Base-by-base conservation (phyloP, 2,888 invertebrate genomes). In the Lissonota sp. region DNA sequence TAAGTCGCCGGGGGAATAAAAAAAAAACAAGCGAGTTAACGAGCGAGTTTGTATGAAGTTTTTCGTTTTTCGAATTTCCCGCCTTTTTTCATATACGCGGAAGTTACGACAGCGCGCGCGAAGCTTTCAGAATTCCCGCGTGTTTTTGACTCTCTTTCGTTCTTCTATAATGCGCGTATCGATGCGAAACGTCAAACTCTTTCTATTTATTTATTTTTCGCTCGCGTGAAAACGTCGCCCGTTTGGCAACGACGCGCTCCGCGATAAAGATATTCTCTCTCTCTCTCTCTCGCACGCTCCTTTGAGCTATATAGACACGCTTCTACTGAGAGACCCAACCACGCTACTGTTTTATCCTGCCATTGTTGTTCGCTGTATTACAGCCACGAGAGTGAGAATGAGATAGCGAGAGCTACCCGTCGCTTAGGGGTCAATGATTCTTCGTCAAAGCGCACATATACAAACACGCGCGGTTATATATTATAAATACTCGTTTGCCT, bases 341-440 rank as follows among this genome's bases (percentile, higher is more conserved):
- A 64, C 79, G 55, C 70, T 71, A 70, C 81, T 66, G 74, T 81
- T n/a, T n/a, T 70, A 78, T 81, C 77, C 81, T 81, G 73, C 81
- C 78, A 78, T 80, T 80, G 77, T 81, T 78, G 77, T 81, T 78
- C 78, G 73, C 58, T 26, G 26, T 3, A 26, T 26, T 64, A 64
- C 55, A 67, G 42, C 57, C 67, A 57, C 44, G 57, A 70, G 60
- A 39, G 74, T 16, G 55, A 16, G 51, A 14, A 14, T 12, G 51
- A 51, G 51, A 51, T n/a, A 51, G 58, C 14, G 44, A 46, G 60
- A 71, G 37, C 71, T 71, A n/a, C n/a, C 71, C 60, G 8, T 63
- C 67, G 57, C 66, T 77, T 53, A 70, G 78, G 81, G 81, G 81
- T 81, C 81, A 81, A 81, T 73, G 81, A 81, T 73, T 78, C 81